Conservation (phyloP, 2,113 vertebrate genomes). For the Psittacus erithacus region DNA sequence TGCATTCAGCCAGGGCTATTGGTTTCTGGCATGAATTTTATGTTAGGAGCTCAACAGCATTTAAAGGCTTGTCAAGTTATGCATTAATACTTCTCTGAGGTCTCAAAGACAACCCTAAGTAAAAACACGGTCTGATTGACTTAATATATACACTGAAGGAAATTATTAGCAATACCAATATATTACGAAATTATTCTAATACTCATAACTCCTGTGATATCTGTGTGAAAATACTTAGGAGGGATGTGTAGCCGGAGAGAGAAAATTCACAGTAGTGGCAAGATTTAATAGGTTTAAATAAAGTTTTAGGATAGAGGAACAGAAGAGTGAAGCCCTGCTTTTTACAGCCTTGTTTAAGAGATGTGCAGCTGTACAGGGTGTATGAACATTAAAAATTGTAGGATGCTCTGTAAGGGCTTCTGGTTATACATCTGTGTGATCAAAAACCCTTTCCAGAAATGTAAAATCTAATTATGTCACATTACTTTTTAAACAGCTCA, state of each 20-base stretch:
- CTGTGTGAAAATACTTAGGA: not conserved
- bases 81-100: not conserved
- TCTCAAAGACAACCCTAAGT: not conserved
- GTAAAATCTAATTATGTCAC: not conserved
- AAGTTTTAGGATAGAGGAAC: not conserved
- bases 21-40: constrained; percentile 34
- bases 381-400: not conserved
- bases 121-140: not conserved
- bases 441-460: not conserved
- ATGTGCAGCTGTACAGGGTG: not conserved
- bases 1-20: constrained; percentile 9
- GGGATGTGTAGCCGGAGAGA: not conserved
- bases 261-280: not conserved
- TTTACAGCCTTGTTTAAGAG: not conserved
- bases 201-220: not conserved
- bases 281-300: not conserved
- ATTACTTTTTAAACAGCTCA: not conserved
- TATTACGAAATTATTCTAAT: not conserved
- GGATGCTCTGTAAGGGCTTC: not conserved
- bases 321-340: not conserved
- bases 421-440: not conserved
- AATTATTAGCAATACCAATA: not conserved
- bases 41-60: not conserved
- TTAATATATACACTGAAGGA: not conserved
- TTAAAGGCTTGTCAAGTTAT: constrained; percentile 46